phyloP scores from a whole-genome alignment of 1,140 invertebrate species.

The Eriocheir sinensis region DNA sequence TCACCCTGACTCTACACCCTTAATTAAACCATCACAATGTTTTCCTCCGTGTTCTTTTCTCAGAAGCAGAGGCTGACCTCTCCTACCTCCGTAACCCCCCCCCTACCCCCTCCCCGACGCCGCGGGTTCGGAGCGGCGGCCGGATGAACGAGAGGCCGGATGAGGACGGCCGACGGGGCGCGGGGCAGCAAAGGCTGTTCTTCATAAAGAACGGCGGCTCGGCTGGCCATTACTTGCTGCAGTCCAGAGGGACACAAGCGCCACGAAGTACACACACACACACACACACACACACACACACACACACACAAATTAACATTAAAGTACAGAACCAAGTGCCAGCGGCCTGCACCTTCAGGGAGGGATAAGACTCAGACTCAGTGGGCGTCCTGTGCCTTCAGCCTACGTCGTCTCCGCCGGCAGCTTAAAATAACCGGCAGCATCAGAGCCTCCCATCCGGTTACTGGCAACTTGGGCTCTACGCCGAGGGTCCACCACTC shows the following conservation, averaged over 20 bases:
- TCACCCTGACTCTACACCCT: slow-evolving; percentile 28
- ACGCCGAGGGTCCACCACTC: background rate
- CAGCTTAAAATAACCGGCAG: no score
- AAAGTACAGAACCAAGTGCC: background rate
- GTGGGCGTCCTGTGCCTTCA: background rate
- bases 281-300: background rate
- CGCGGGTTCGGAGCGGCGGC: background rate
- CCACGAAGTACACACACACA: background rate
- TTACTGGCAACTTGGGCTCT: background rate
- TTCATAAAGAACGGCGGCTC: slow-evolving; percentile 67
- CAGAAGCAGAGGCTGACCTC: background rate
- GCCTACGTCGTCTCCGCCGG: background rate
- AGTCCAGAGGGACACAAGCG: slow-evolving; percentile 60
- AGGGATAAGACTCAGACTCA: background rate
- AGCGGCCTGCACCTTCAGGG: background rate
- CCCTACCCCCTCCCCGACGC: background rate
- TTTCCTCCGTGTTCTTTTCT: slow-evolving; percentile 71
- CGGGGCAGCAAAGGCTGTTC: slow-evolving; percentile 56
- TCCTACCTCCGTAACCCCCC: background rate
- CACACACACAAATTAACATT: slow-evolving; percentile 12
- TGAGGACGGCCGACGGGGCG: background rate
- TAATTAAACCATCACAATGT: slow-evolving; percentile 76
- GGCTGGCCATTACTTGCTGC: slow-evolving; percentile 51
- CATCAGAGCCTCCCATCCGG: no score
- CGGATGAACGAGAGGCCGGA: background rate